phyloP scores from a whole-genome alignment of 2,797 vertebrate species.

The Hippopotamyrus pictus region DNA sequence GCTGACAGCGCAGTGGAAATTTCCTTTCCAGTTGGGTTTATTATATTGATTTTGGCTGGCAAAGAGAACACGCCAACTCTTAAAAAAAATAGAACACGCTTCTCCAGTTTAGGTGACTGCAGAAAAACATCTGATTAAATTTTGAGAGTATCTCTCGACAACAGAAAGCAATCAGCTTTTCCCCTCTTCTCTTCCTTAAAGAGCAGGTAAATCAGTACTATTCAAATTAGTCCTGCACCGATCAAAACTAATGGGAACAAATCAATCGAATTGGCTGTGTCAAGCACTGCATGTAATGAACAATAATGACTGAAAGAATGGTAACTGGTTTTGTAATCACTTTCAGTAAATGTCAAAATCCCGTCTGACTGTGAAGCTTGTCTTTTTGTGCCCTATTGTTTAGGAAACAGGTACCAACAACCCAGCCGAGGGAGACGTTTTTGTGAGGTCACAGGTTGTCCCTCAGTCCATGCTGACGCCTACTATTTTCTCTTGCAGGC shows the following conservation, averaged over 20 bases:
- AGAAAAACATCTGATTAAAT: conserved; percentile 8
- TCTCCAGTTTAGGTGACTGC: background rate
- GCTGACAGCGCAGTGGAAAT: conserved; percentile 16
- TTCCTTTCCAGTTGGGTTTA: conserved; percentile 14
- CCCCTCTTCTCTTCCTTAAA: background rate
- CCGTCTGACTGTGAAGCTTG: background rate
- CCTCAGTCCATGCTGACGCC: background rate
- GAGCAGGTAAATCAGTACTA: background rate
- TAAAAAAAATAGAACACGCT: background rate
- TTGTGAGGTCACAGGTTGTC: background rate
- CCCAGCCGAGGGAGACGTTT: background rate
- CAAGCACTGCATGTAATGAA: background rate
- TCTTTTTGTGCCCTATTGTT: conserved; percentile 1
- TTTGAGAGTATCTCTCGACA: background rate
- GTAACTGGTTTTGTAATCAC: conserved; percentile 1
- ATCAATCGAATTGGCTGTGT: background rate
- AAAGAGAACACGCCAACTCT: conserved; percentile 4
- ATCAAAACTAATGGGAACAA: conserved; percentile 1
- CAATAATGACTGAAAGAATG: background rate
- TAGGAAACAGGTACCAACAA: background rate
- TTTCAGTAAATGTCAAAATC: background rate
- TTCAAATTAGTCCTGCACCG: background rate
- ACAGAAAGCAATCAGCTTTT: background rate
- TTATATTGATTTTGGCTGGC: conserved; percentile 12
- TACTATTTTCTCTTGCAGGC: background rate